These are phyloP conservation scores for Caracal caracal DNA, from an alignment of 2,113 vertebrate genomes.

Conservation along the genomic window DNA sequence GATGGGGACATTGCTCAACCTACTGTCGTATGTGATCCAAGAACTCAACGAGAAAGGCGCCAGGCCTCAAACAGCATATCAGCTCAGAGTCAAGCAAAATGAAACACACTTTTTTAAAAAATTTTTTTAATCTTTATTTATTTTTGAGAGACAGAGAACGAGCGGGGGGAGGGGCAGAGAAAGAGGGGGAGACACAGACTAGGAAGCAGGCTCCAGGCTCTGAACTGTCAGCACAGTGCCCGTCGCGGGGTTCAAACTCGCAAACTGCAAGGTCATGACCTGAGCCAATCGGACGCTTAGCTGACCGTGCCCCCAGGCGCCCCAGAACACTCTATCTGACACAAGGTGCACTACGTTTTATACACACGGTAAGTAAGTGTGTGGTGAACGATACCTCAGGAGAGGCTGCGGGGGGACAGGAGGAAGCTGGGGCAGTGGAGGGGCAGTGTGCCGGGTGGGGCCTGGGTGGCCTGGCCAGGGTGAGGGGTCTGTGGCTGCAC, in stretches of 20 bases:
- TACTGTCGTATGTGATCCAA: neutral
- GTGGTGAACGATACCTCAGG: neutral
- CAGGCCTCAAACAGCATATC: neutral
- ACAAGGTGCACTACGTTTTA: neutral
- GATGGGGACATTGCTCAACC: neutral
- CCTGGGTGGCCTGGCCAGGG: no score
- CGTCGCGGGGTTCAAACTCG: no score
- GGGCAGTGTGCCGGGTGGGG: neutral
- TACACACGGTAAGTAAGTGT: neutral
- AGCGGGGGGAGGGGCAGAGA: no score
- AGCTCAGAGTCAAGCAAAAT: neutral
- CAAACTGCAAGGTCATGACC: no score
- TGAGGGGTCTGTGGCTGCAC: fast-evolving
- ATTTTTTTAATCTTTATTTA: no score
- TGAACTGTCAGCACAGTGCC: no score
- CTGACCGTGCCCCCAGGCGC: no score
- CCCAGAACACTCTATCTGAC: neutral
- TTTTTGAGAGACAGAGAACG: no score
- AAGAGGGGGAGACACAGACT: no score
- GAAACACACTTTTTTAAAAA: neutral
- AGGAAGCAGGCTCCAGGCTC: no score
- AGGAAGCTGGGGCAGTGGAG: fast-evolving
- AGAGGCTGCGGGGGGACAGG: neutral
- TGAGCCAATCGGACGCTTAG: no score
- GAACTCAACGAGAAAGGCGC: neutral